phyloP scores from a whole-genome alignment of 1,140 invertebrate species.

The Drosophila ogumai region DNA sequence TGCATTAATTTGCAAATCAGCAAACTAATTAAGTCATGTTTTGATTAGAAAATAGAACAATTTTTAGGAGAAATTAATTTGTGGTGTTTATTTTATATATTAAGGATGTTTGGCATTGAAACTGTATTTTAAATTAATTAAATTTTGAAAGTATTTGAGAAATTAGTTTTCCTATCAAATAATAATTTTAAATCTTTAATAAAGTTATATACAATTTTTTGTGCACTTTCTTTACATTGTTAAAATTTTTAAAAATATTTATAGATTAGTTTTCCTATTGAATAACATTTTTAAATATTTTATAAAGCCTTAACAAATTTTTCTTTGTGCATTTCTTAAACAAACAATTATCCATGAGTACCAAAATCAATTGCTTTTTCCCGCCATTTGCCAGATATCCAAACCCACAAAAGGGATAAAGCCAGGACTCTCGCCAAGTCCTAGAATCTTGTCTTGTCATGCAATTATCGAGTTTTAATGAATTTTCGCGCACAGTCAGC shows the following conservation, averaged over 20 bases:
- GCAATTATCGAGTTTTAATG: constrained; percentile 82
- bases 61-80: neutral
- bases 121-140: neutral
- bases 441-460: constrained; percentile 73
- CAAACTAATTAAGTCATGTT: neutral
- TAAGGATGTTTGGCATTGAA: neutral
- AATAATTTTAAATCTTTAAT: neutral
- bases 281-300: too few species aligned
- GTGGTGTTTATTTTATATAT: neutral
- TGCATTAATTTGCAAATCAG: constrained; percentile 4
- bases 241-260: too few species aligned
- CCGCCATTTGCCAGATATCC: constrained; percentile 22
- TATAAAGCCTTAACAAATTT: neutral
- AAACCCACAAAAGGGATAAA: constrained; percentile 5
- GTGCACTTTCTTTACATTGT: too few species aligned
- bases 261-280: too few species aligned
- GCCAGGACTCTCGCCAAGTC: constrained; percentile 30
- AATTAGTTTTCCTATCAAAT: neutral
- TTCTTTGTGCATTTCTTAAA: neutral
- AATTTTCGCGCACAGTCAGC: constrained; percentile 75
- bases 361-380: constrained; percentile 29
- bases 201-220: too few species aligned
- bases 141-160: too few species aligned
- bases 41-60: neutral
- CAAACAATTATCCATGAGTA: constrained; percentile 18